Base-by-base conservation (phyloP, 2,888 invertebrate genomes). In the Drosophila infuscata region DNA sequence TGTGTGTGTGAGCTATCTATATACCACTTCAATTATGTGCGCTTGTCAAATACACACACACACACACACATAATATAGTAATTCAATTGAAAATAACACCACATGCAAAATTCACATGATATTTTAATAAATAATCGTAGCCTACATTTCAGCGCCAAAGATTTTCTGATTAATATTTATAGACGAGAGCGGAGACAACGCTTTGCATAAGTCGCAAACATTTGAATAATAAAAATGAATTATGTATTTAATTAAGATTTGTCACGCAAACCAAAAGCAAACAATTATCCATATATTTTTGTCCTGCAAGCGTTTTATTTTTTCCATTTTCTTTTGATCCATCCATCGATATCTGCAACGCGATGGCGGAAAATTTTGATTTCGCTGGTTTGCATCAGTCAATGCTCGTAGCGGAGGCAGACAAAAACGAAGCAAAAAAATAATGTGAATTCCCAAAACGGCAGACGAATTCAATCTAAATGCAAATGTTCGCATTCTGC, bases 181-280 rank as follows among this genome's bases (percentile, higher is more conserved):
- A 83, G 79, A 81, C 51, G 68, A 56, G 49, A 67, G 49, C 48
- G 38, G 51, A 38, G 62, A 51, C 41, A 54, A 51, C 68, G 88
- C 74, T 90, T 89, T 82, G 89, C 87, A 87, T 90, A 89, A 87
- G 89, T 89, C 87, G 78, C 72, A 76, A 74, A 57, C 74, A 89
- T 83, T 89, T 87, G 90, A 90, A 90, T 87, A 90, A 87, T 89
- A 89, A 83, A 90, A 87, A 70, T 80, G 89, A 90, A 89, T 90
- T 89, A 87, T 87, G 89, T 84, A 87, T 87, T 87, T 87, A 87
- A 87, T 87, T 90, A 90, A 84, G 90, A 89, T 87, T 90, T 83
- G 72, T 74, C 76, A 74, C 81, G 15, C 51, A 36, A 30, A 12
- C 33, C 38, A 63, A 53, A 69, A 85, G 48, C 76, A 82, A 85